Percentiles rank a stretch among this genome's conserved stretches.
These are phyloP conservation scores for Antheraea yamamai DNA, from an alignment of 2,888 invertebrate species.

Conservation along the genomic window DNA sequence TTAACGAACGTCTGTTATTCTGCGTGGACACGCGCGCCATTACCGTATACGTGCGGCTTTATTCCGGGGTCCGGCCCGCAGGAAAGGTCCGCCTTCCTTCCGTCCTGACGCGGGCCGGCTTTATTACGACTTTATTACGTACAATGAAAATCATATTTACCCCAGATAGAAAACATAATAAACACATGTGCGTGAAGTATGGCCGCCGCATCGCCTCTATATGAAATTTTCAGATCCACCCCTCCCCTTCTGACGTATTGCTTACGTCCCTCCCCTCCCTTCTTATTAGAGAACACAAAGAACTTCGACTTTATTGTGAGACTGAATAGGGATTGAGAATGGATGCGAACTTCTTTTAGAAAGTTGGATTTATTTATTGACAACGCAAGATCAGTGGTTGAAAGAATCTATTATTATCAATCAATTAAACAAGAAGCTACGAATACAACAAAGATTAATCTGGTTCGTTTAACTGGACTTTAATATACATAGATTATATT, in stretches of 20 bases:
- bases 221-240: constrained; percentile 46
- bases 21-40: constrained; percentile 14
- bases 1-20: constrained; percentile 21
- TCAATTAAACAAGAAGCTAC: background rate
- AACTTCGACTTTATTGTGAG: constrained; percentile 43
- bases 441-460: background rate
- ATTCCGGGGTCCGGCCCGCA: constrained; percentile 42
- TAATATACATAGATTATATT: background rate
- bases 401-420: background rate
- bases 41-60: constrained; percentile 16
- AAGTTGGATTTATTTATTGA: background rate
- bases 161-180: constrained; percentile 65
- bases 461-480: background rate
- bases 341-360: constrained; percentile 20
- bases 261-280: constrained; percentile 47
- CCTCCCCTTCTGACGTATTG: constrained; percentile 49
- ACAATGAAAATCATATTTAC: constrained; percentile 76
- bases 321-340: background rate
- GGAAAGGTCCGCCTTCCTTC: constrained; percentile 70
- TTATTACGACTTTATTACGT: constrained; percentile 72
- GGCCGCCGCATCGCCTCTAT: constrained; percentile 42
- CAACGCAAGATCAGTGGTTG: background rate
- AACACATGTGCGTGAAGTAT: constrained; percentile 66
- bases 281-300: constrained; percentile 72
- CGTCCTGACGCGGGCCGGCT: constrained; percentile 54